Percentiles rank a stretch among this genome's conserved stretches.
Evolutionary conservation across 37 sponge, comb jelly and placozoan species (phyloP).

Genomic region (Haliclona indistincta): DNA sequence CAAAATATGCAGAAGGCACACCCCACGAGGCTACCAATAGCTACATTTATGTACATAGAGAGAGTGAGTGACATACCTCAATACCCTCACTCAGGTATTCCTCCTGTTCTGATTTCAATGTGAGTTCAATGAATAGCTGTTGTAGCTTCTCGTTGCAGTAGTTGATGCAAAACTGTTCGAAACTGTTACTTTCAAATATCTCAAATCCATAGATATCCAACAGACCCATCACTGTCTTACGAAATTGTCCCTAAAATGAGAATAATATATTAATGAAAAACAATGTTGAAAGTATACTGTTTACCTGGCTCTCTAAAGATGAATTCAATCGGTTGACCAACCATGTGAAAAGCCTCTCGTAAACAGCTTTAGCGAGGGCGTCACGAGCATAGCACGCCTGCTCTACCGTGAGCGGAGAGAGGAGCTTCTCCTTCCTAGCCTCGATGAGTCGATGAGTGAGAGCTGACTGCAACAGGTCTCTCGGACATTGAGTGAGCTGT

Average conservation of each 20-base stretch:
- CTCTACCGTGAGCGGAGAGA: constrained; percentile 63
- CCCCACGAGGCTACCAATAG: too few relatives aligned
- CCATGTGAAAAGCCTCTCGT: constrained; percentile 83
- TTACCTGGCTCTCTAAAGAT: constrained; percentile 66
- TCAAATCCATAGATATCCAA: constrained; percentile 93
- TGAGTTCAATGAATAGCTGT: constrained; percentile 87
- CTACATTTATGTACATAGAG: too few relatives aligned
- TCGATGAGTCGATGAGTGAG: constrained; percentile 81
- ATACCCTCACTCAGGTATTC: constrained; percentile 82
- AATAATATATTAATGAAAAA: not conserved
- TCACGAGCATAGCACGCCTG: constrained; percentile 78
- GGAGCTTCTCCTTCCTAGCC: constrained; percentile 55
- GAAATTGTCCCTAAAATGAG: constrained; percentile 28
- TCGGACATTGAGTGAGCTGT: constrained; percentile 47
- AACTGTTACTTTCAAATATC: constrained; percentile 68
- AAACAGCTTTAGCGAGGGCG: constrained; percentile 81
- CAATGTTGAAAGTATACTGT: not conserved
- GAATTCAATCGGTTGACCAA: constrained; percentile 63
- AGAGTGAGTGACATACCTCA: constrained; percentile 68
- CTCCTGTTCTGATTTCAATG: constrained; percentile 81
- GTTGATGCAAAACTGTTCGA: constrained; percentile 94
- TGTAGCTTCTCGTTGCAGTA: constrained; percentile 92
- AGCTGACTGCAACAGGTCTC: constrained; percentile 33
- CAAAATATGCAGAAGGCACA: too few relatives aligned
- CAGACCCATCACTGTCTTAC: constrained; percentile 66